Evolutionary conservation across 2,888 invertebrate genomes (phyloP).

Genomic region (Allacma fusca): DNA sequence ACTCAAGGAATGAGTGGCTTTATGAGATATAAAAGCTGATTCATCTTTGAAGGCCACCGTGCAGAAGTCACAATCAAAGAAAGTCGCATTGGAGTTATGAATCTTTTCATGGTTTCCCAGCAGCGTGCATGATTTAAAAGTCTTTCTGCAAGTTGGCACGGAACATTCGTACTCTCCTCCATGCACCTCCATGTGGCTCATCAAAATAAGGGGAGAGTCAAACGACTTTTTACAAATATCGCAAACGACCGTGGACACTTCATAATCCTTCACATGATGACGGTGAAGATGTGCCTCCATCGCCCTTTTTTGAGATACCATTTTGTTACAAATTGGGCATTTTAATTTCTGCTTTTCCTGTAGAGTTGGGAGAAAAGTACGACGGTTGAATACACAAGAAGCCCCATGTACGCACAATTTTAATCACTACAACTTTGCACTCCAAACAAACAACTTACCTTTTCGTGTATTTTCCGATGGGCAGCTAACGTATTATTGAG

Average conservation of each 20-base stretch:
- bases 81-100: not conserved
- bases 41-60: constrained; percentile 13
- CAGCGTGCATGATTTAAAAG: constrained; percentile 28
- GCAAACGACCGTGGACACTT: constrained; percentile 16
- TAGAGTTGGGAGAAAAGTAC: too few species aligned
- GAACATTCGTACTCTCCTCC: constrained; percentile 35
- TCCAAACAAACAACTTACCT: constrained; percentile 13
- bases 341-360: constrained; percentile 17
- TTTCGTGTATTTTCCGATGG: constrained; percentile 30
- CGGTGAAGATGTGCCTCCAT: constrained; percentile 44
- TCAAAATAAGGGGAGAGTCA: constrained; percentile 35
- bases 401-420: too few species aligned
- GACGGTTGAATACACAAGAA: too few species aligned
- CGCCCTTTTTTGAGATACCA: constrained; percentile 37
- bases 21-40: not conserved
- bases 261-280: constrained; percentile 32
- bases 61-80: constrained; percentile 33
- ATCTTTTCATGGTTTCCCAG: constrained; percentile 31
- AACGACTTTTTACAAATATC: constrained; percentile 34
- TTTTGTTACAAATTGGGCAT: constrained; percentile 35
- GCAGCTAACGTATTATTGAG: not conserved
- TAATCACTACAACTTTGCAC: too few species aligned
- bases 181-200: constrained; percentile 39
- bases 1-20: not conserved
- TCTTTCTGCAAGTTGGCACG: constrained; percentile 24